Conservation (phyloP, 2,888 invertebrate species). For the Drosophila yooni region DNA sequence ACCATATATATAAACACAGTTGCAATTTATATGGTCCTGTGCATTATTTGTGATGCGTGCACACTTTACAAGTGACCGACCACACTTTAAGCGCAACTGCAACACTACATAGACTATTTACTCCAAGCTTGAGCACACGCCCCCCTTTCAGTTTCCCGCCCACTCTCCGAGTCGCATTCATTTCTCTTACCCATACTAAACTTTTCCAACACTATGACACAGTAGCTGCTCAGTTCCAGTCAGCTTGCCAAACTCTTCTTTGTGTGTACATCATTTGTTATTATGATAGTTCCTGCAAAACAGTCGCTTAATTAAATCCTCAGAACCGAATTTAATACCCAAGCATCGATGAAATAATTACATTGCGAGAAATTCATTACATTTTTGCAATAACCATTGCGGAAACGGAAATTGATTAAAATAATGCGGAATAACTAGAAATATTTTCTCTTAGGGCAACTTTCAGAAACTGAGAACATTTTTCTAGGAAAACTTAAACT, state of each 20-base stretch:
- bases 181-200: neutral
- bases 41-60: conserved; percentile 60
- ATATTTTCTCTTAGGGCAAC: neutral
- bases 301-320: neutral
- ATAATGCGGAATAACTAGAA: neutral
- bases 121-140: neutral
- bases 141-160: neutral
- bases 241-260: neutral
- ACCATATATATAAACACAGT: neutral
- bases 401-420: neutral
- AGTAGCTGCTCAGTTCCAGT: neutral
- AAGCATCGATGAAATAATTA: neutral
- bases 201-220: neutral
- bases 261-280: neutral
- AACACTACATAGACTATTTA: conserved; percentile 6
- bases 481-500: neutral
- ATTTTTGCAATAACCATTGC: neutral
- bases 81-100: conserved; percentile 45
- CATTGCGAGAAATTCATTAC: neutral
- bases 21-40: conserved; percentile 64
- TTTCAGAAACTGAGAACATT: neutral
- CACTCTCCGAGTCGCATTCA: neutral
- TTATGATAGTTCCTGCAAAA: neutral
- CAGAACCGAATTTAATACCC: neutral
- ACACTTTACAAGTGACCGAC: conserved; percentile 33